Conservation (phyloP, 2,888 invertebrate species). For the Labia minor region DNA sequence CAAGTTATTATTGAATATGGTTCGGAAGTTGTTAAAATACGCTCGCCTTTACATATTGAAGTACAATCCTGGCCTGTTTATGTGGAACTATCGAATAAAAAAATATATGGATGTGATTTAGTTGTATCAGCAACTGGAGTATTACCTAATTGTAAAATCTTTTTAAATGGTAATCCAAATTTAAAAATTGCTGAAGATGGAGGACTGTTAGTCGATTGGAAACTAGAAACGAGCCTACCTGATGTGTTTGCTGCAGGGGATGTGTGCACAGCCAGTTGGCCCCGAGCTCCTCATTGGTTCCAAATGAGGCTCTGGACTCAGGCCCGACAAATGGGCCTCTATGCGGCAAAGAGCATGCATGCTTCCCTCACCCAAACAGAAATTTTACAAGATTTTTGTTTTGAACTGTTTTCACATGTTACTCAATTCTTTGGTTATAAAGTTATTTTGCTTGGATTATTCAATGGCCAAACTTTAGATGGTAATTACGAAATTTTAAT, state of each 20-base stretch:
- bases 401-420: constrained; percentile 94
- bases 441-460: constrained; percentile 82
- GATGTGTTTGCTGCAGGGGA: constrained; percentile 94
- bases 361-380: constrained; percentile 48
- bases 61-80: constrained; percentile 52
- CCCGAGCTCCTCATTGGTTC: constrained; percentile 69
- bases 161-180: constrained; percentile 20
- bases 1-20: constrained; percentile 38
- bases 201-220: constrained; percentile 76
- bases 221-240: constrained; percentile 65
- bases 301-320: constrained; percentile 97
- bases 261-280: constrained; percentile 77
- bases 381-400: constrained; percentile 82
- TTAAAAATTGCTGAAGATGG: constrained; percentile 54
- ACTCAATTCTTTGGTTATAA: constrained; percentile 90
- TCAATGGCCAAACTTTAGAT: constrained; percentile 80
- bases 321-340: constrained; percentile 92
- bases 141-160: constrained; percentile 48
- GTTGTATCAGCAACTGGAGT: constrained; percentile 95
- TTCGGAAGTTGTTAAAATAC: constrained; percentile 34
- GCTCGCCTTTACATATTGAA: constrained; percentile 24
- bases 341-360: constrained; percentile 84
- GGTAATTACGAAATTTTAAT: constrained; percentile 69
- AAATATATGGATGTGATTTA: constrained; percentile 69
- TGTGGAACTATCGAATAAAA: constrained; percentile 61